phyloP scores from a whole-genome alignment of 2,113 vertebrate genomes.

The Microtus richardsoni region DNA sequence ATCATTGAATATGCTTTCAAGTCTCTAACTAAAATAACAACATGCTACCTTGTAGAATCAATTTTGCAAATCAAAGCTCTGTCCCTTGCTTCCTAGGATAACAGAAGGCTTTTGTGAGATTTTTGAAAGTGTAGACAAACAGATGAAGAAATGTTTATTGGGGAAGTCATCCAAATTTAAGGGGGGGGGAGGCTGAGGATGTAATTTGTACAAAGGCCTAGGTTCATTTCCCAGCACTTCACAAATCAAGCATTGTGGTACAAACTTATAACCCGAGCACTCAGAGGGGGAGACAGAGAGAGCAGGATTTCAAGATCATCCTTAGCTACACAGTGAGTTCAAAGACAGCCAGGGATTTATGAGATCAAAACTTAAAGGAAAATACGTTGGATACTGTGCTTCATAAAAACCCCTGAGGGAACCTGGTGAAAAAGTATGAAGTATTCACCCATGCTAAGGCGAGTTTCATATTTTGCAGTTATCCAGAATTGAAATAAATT shows the following conservation, averaged over 20 bases:
- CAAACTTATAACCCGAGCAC: neutral
- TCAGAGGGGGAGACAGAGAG: neutral
- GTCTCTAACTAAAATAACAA: slow-evolving; percentile 72
- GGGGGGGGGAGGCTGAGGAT: neutral
- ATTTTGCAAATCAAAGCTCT: slow-evolving; percentile 67
- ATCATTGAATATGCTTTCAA: slow-evolving; percentile 71
- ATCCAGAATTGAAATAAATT: slow-evolving; percentile 30
- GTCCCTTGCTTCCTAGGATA: slow-evolving; percentile 23
- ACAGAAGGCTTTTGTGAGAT: slow-evolving; percentile 25
- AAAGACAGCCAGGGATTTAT: neutral
- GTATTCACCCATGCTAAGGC: neutral
- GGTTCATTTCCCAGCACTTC: neutral
- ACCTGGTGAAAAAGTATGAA: neutral
- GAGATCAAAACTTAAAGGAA: slow-evolving; percentile 26
- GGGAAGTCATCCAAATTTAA: slow-evolving; percentile 35
- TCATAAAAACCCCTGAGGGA: neutral
- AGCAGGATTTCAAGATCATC: neutral
- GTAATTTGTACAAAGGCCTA: neutral
- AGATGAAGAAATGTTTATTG: neutral
- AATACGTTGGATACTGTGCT: neutral
- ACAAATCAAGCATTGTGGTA: neutral
- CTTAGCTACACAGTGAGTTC: neutral
- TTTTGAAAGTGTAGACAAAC: neutral
- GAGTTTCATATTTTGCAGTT: neutral
- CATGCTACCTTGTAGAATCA: slow-evolving; percentile 68